Evolutionary conservation across 2,113 vertebrate genomes (phyloP).

Genomic region (Heliornis fulica): DNA sequence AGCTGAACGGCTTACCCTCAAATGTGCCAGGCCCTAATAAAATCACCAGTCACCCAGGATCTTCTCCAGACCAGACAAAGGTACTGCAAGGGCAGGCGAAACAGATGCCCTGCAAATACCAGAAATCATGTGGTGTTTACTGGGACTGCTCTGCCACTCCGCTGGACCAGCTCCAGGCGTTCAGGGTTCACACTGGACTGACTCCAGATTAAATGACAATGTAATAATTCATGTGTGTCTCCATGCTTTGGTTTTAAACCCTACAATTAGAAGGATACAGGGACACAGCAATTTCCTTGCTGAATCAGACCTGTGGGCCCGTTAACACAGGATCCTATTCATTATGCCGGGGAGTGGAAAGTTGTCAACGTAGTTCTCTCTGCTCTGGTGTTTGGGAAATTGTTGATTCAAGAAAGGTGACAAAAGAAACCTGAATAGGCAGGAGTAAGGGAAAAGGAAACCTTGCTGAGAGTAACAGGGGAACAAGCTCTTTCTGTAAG

Average conservation of each 20-base stretch:
- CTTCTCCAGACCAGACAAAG: constrained; percentile 27
- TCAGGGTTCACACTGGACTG: constrained; percentile 16
- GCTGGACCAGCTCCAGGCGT: constrained; percentile 5
- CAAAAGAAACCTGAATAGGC: neutral
- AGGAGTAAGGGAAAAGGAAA: neutral
- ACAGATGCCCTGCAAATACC: constrained; percentile 47
- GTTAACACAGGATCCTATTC: neutral
- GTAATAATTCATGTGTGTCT: neutral
- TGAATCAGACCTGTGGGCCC: neutral
- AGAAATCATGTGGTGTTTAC: constrained; percentile 51
- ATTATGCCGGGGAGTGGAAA: neutral
- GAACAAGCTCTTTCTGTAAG: neutral
- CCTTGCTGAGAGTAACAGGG: neutral
- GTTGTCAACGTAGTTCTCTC: neutral
- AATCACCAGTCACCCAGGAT: constrained; percentile 26
- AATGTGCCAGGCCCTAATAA: constrained; percentile 32
- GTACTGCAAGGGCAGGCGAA: constrained; percentile 23
- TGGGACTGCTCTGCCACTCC: neutral
- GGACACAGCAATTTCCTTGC: constrained; percentile 1
- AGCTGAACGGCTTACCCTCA: neutral
- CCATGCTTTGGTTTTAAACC: constrained; percentile 10
- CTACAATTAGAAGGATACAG: constrained; percentile 6
- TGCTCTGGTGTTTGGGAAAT: neutral
- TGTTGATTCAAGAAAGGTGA: neutral
- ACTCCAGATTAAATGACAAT: constrained; percentile 43